A percentile compares a stretch with the other conserved stretches of the same genome.
Conservation (phyloP, 2,113 vertebrate genomes). For the Labrus mixtus region DNA sequence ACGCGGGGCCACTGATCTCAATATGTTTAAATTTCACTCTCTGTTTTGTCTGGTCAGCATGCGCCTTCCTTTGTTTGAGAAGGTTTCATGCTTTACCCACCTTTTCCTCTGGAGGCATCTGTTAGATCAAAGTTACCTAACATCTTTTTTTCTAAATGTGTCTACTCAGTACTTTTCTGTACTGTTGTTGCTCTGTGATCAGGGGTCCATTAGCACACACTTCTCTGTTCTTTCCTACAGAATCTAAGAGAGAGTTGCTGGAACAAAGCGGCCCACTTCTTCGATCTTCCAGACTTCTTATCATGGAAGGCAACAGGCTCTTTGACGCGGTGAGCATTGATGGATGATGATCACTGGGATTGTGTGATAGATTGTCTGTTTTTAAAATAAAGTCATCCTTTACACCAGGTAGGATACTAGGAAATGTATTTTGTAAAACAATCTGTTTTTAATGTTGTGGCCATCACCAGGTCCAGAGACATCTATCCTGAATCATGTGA, state of each 20-base stretch:
- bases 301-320: conserved; percentile 95
- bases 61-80: conserved; percentile 1
- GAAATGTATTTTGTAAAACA: background rate
- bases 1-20: background rate
- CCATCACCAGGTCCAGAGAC: conserved; percentile 3
- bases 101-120: background rate
- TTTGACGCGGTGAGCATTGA: conserved; percentile 85
- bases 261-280: conserved; percentile 88
- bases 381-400: background rate
- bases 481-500: background rate
- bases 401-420: background rate
- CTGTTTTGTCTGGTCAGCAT: background rate
- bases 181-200: background rate
- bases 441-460: background rate
- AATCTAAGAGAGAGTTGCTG: conserved; percentile 81
- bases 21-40: conserved; percentile 5
- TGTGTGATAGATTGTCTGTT: background rate
- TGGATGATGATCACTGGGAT: background rate
- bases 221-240: conserved; percentile 50
- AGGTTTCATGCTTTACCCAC: background rate
- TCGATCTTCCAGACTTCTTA: conserved; percentile 97
- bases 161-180: background rate
- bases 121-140: background rate
- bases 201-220: background rate
- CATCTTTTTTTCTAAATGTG: background rate